These are phyloP conservation scores for Ectropis crepuscularia DNA, from an alignment of 2,888 invertebrate species.

Conservation along the genomic window DNA sequence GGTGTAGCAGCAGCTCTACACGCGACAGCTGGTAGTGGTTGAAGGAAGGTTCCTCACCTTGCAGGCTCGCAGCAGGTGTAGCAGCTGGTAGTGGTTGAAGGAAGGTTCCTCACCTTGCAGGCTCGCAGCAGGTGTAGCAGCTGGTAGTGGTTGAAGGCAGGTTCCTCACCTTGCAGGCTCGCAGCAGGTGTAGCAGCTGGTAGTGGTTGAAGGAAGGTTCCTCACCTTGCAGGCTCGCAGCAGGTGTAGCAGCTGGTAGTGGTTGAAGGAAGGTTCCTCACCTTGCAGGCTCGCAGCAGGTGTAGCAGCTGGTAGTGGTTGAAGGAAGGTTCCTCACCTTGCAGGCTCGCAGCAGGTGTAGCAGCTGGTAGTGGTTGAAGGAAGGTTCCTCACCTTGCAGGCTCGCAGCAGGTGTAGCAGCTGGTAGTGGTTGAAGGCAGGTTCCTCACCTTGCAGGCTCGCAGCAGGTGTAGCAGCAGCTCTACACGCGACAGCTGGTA, in stretches of 20 bases:
- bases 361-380: constrained; percentile 89
- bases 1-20: constrained; percentile 85
- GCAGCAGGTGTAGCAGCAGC: constrained; percentile 86
- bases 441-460: constrained; percentile 88
- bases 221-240: constrained; percentile 87
- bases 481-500: constrained; percentile 87
- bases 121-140: constrained; percentile 86
- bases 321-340: too few species aligned
- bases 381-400: too few species aligned
- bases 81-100: constrained; percentile 89
- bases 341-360: constrained; percentile 86
- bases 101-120: too few species aligned
- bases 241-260: constrained; percentile 87
- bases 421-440: constrained; percentile 90
- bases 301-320: constrained; percentile 89
- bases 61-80: constrained; percentile 86
- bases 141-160: constrained; percentile 90
- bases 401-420: constrained; percentile 86
- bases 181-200: constrained; percentile 87
- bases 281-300: constrained; percentile 87
- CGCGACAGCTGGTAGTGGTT: constrained; percentile 89
- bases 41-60: too few species aligned
- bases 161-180: constrained; percentile 88
- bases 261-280: too few species aligned
- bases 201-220: constrained; percentile 90